Conservation (phyloP, 2,888 invertebrate species). For the Caenorhabditis sp. region DNA sequence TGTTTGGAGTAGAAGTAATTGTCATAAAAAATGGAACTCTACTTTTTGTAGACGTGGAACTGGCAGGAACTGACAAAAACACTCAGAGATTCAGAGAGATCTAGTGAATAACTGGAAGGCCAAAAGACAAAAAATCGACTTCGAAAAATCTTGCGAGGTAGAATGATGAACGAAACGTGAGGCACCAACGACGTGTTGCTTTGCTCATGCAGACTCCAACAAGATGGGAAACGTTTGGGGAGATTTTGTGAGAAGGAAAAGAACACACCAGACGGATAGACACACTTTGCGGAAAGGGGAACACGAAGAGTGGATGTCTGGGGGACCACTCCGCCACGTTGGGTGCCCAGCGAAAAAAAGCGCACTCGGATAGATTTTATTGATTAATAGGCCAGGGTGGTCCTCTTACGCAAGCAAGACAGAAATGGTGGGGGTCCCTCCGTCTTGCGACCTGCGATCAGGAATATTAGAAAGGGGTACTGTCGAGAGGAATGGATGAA, state of each 20-base stretch:
- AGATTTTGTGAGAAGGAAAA: conserved; percentile 10
- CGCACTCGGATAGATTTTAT: background rate
- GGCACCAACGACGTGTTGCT: conserved; percentile 5
- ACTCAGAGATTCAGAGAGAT: too few species aligned
- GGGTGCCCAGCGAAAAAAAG: background rate
- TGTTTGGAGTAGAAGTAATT: too few species aligned
- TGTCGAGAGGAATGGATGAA: too few species aligned
- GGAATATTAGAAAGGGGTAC: too few species aligned
- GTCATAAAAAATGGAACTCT: too few species aligned
- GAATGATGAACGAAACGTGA: background rate
- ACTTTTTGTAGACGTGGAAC: too few species aligned
- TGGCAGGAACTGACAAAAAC: too few species aligned
- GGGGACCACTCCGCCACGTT: background rate
- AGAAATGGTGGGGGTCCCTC: background rate
- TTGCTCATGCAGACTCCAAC: background rate
- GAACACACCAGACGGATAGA: conserved; percentile 40
- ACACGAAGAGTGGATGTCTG: conserved; percentile 22
- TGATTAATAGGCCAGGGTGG: background rate
- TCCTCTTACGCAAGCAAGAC: background rate
- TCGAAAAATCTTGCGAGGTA: background rate
- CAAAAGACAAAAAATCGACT: background rate
- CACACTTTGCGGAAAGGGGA: conserved; percentile 17
- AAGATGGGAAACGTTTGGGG: background rate
- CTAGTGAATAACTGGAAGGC: too few species aligned
- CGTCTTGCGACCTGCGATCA: too few species aligned